Percentiles rank a stretch among this genome's conserved stretches.
Conservation (phyloP, 1,140 invertebrate genomes). For the Varroa destructor region DNA sequence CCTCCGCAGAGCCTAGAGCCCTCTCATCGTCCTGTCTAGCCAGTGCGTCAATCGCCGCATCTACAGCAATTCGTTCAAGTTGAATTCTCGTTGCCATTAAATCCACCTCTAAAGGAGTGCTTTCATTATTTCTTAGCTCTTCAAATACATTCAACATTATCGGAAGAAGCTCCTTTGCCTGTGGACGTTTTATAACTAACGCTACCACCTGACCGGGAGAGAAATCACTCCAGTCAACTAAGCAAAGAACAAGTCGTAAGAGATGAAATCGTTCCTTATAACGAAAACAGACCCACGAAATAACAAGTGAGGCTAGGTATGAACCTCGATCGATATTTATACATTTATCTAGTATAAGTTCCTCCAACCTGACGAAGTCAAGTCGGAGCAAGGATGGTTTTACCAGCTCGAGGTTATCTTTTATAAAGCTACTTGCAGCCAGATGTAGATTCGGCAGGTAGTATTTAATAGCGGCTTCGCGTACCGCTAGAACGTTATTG, state of each 20-base stretch:
- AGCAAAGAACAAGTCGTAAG: background rate
- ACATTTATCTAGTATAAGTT: background rate
- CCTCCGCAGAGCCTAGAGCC: no score
- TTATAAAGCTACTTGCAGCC: background rate
- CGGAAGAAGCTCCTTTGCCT: constrained; percentile 17
- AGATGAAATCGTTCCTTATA: background rate
- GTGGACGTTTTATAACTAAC: background rate
- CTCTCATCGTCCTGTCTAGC: no score
- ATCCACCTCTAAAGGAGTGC: background rate
- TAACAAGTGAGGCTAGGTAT: background rate
- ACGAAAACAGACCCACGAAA: constrained; percentile 6
- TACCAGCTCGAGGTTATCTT: constrained; percentile 6
- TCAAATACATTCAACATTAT: background rate
- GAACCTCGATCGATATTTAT: background rate
- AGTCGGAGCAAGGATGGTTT: background rate
- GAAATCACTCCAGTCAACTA: constrained; percentile 1
- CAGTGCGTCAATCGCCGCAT: background rate
- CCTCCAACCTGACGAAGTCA: constrained; percentile 5
- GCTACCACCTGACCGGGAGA: background rate
- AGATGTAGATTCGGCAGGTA: constrained; percentile 7
- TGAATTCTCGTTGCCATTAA: background rate
- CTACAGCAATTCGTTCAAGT: constrained; percentile 9
- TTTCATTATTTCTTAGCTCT: constrained; percentile 17
- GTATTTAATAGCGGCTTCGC: constrained; percentile 7
- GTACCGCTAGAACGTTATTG: background rate